Evolutionary conservation across 2,113 vertebrate genomes (phyloP), one percentile per base, ranked within the genome.

Genomic region (Meriones unguiculatus): DNA sequence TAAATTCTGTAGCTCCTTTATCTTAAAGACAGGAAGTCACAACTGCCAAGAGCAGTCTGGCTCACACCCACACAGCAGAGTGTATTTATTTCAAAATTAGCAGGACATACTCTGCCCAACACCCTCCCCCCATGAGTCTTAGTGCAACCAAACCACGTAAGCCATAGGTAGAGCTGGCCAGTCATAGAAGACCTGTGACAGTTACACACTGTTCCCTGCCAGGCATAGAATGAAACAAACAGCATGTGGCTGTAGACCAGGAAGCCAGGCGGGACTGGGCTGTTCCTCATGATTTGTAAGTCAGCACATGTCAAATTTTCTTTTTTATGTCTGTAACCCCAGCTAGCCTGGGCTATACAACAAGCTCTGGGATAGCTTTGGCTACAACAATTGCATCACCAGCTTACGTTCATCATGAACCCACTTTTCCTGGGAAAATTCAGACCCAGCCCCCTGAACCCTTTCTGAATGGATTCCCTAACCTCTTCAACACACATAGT

Each of bases 1-100:
- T 93, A 93, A 95, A 59, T 85, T 89, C 69, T 67, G 12, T 67
- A 80, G 93, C 32, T 59, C 93, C 95, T 97, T 96, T 93, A 96
- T 96, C 97, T 92, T 77, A 35, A 88, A 96, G 94, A 75, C 84
- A 81, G 76, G 89, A 96, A 93, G 73, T 87, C 67, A 24, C 9
- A 70, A 59, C 22, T 73, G 59, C 85, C 75, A 62, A 52, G 35
- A 5, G n/a, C 57, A 52, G 64, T 52, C 86, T n/a, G 32, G 7
- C 22, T 85, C 76, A 75, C 72, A 73, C 8, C 46, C 28, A 46
- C 81, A n/a, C 54, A 72, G 28, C 59, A 7, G 41, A 76, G 81
- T 22, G 32, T 24, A 52, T 67, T 87, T 15, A 64, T 57, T 87
- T 89, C 78, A 73, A 32, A 59, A 20, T 1, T 32, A n/a, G 52